Conservation (phyloP, 2,797 vertebrate species). For the Ceyx erithaca region DNA sequence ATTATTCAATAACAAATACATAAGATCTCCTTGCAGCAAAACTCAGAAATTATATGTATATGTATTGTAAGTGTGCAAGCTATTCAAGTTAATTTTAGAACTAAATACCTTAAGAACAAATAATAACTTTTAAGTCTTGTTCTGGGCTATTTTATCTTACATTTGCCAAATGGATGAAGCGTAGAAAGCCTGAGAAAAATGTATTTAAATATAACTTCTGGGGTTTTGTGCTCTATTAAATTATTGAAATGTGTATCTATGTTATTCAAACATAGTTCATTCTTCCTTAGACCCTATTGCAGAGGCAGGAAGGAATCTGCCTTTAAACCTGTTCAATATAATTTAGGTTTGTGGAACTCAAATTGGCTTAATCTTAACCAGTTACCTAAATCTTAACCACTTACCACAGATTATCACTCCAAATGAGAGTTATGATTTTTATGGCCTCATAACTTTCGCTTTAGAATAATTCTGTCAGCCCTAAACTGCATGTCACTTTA, state of each 20-base stretch:
- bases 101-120: neutral
- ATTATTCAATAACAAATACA: neutral
- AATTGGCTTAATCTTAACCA: neutral
- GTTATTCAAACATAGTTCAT: neutral
- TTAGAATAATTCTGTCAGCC: neutral
- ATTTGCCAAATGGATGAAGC: neutral
- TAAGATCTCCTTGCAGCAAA: neutral
- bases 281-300: neutral
- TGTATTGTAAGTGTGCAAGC: neutral
- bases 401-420: neutral
- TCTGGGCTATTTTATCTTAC: neutral
- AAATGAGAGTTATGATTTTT: neutral
- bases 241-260: neutral
- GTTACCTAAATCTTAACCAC: neutral
- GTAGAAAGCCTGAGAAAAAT: neutral
- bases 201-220: neutral
- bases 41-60: neutral
- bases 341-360: neutral
- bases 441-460: neutral
- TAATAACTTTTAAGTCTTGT: neutral
- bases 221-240: rapidly evolving
- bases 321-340: neutral
- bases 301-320: neutral
- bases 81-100: neutral
- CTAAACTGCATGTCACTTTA: neutral